A percentile compares a stretch with the other conserved stretches of the same genome.
Conservation (phyloP, 2,888 invertebrate genomes). For the Phortica magna region DNA sequence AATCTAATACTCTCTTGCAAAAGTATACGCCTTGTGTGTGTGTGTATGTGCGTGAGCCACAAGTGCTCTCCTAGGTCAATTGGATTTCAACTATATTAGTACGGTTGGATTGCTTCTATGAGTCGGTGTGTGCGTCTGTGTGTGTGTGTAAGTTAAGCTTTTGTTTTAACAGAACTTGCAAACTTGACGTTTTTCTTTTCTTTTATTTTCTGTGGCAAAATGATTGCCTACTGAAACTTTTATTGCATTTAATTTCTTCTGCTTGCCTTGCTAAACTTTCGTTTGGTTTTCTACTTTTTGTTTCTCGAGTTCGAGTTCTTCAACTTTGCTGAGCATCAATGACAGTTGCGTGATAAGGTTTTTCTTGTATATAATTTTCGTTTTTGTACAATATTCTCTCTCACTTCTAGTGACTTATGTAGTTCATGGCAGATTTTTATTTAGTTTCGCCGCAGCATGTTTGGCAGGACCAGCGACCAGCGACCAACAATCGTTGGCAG, state of each 20-base stretch:
- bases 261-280: not conserved
- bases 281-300: not conserved
- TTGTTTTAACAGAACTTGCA: conserved; percentile 2
- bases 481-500: too few species aligned
- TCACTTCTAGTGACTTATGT: not conserved
- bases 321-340: conserved; percentile 7
- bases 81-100: not conserved
- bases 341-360: conserved; percentile 16
- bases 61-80: conserved; percentile 16
- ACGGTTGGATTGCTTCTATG: not conserved
- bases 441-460: not conserved
- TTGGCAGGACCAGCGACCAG: not conserved
- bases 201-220: not conserved
- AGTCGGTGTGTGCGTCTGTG: not conserved
- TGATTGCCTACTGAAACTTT: conserved; percentile 15
- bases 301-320: not conserved
- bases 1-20: not conserved
- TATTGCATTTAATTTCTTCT: not conserved
- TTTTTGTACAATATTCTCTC: too few species aligned
- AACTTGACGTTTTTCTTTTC: not conserved
- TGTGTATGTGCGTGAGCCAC: not conserved
- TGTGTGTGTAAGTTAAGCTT: not conserved
- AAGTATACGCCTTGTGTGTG: too few species aligned
- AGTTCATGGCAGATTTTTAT: not conserved
- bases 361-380: not conserved